These are phyloP conservation scores for Lytechinus variegatus DNA, from an alignment of 35 echinoderm and acorn worm species.

Conservation along the genomic window DNA sequence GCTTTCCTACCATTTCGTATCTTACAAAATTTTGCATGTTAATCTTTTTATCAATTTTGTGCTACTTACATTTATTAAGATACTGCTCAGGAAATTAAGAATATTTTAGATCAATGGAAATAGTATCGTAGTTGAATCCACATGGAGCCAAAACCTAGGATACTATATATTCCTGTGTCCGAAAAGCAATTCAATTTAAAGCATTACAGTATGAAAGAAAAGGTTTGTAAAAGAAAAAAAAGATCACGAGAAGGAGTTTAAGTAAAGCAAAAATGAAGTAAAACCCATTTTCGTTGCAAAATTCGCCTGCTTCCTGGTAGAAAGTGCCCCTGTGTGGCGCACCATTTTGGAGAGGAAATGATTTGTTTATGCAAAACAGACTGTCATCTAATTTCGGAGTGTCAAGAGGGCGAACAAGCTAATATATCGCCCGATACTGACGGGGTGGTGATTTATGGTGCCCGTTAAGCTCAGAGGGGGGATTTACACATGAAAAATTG, in stretches of 20 bases:
- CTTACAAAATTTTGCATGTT: too few species aligned
- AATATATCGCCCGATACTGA: conserved; percentile 24
- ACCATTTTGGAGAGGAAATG: conserved; percentile 38
- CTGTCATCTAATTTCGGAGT: conserved; percentile 42
- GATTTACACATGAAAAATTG: conserved; percentile 50
- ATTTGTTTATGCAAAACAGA: conserved; percentile 55
- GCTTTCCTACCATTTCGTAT: too few species aligned
- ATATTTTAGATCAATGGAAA: too few species aligned
- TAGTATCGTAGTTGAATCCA: too few species aligned
- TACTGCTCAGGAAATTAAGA: too few species aligned
- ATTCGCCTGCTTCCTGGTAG: background rate
- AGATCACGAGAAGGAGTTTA: background rate
- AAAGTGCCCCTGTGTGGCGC: conserved; percentile 16
- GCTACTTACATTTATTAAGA: too few species aligned
- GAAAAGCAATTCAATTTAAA: too few species aligned
- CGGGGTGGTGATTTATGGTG: conserved; percentile 49
- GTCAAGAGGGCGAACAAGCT: conserved; percentile 39
- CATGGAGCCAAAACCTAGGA: too few species aligned
- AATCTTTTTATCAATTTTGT: too few species aligned
- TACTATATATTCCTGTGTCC: too few species aligned
- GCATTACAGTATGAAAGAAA: too few species aligned
- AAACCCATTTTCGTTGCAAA: background rate
- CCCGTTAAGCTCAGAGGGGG: conserved; percentile 33
- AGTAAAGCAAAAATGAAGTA: background rate
- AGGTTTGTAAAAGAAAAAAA: background rate